Evolutionary conservation across 92 coral and sea anemone species (phyloP).

Genomic region (Bergia sp.): DNA sequence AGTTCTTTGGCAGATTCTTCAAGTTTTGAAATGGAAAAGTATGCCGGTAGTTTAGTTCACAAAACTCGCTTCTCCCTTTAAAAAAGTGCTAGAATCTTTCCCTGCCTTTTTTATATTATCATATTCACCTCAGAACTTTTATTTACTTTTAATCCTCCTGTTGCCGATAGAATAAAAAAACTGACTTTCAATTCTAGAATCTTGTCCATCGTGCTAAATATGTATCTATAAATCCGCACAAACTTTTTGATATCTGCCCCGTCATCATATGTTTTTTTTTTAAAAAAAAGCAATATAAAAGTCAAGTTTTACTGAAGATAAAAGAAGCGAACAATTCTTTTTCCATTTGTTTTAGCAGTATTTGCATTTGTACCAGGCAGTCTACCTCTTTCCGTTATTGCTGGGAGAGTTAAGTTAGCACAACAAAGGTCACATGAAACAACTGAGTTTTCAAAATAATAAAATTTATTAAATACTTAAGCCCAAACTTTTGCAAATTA

Average conservation of each 20-base stretch:
- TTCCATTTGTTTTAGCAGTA: background rate
- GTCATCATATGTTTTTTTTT: too few relatives aligned
- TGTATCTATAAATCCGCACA: background rate
- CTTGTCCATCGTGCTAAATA: background rate
- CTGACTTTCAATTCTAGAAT: background rate
- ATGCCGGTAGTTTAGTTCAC: background rate
- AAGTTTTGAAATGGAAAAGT: background rate
- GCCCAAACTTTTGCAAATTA: too few relatives aligned
- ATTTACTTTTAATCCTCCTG: constrained; percentile 1
- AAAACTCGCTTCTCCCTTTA: background rate
- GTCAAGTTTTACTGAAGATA: background rate
- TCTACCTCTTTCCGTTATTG: background rate
- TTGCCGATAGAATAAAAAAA: background rate
- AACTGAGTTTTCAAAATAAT: too few relatives aligned
- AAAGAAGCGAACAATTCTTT: too few relatives aligned
- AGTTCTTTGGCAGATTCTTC: background rate
- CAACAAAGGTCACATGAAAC: background rate
- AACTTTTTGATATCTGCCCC: background rate
- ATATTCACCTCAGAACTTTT: background rate
- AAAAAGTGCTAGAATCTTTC: background rate
- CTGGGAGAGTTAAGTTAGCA: background rate
- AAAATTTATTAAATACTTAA: too few relatives aligned
- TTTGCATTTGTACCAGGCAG: background rate
- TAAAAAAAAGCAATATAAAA: too few relatives aligned
- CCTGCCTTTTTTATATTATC: background rate